Conservation (phyloP, 2,888 invertebrate genomes). For the Calameuta pallipes region DNA sequence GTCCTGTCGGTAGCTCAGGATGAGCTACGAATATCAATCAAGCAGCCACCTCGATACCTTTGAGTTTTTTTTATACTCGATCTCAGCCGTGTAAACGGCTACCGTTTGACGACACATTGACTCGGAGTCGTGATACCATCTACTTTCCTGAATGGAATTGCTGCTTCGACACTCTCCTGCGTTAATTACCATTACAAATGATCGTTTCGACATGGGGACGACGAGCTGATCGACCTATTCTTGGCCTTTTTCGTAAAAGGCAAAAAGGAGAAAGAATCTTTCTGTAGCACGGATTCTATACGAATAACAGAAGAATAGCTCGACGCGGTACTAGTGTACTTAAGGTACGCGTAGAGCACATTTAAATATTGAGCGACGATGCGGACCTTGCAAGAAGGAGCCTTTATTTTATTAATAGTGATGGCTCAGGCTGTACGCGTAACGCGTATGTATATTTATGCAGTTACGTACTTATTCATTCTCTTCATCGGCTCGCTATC, state of each 20-base stretch:
- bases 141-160: not conserved
- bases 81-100: not conserved
- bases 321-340: not conserved
- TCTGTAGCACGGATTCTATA: not conserved
- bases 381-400: not conserved
- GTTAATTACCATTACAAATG: not conserved
- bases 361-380: not conserved
- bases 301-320: not conserved
- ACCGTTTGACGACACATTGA: not conserved
- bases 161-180: not conserved
- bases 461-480: slow-evolving; percentile 46
- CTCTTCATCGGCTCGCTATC: slow-evolving; percentile 43
- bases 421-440: slow-evolving; percentile 44
- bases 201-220: not conserved
- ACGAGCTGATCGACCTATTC: not conserved
- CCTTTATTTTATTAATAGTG: slow-evolving; percentile 58
- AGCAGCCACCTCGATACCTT: not conserved
- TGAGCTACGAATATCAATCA: not conserved
- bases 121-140: not conserved
- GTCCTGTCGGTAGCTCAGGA: not conserved
- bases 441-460: slow-evolving; percentile 23
- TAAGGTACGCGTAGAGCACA: not conserved
- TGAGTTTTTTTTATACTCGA: not conserved
- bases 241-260: not conserved
- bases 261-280: not conserved